Evolutionary conservation across 2,797 vertebrate genomes (phyloP).

Genomic region (Fistularia tabacaria): DNA sequence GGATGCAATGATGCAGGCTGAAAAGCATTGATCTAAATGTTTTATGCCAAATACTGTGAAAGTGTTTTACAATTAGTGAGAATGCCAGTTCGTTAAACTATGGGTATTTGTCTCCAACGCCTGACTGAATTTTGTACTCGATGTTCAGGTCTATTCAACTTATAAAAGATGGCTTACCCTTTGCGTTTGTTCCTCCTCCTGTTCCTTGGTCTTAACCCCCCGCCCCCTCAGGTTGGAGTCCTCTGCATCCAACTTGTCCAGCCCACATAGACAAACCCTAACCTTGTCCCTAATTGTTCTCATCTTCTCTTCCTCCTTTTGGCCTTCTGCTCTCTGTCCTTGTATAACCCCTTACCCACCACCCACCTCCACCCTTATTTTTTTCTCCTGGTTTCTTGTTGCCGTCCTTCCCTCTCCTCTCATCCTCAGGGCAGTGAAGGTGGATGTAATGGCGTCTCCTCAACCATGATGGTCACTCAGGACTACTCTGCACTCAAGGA

Average conservation of each 20-base stretch:
- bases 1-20: too few species aligned
- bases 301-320: conserved; percentile 15
- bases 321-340: not conserved
- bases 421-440: conserved; percentile 65
- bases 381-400: not conserved
- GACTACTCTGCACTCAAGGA: conserved; percentile 98
- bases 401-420: conserved; percentile 7
- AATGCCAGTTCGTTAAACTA: too few species aligned
- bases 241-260: conserved; percentile 22
- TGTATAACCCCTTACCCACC: not conserved
- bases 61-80: too few species aligned
- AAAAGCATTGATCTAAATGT: too few species aligned
- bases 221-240: conserved; percentile 19
- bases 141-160: not conserved
- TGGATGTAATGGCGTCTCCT: conserved; percentile 88
- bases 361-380: not conserved
- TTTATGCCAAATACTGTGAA: too few species aligned
- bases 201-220: conserved; percentile 8
- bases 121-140: too few species aligned
- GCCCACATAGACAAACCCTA: conserved; percentile 32
- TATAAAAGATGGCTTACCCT: not conserved
- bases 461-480: conserved; percentile 89
- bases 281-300: conserved; percentile 38
- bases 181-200: conserved; percentile 15
- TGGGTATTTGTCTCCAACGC: too few species aligned